Evolutionary conservation across 2,113 vertebrate species (phyloP).

Genomic region (Vidua macroura): DNA sequence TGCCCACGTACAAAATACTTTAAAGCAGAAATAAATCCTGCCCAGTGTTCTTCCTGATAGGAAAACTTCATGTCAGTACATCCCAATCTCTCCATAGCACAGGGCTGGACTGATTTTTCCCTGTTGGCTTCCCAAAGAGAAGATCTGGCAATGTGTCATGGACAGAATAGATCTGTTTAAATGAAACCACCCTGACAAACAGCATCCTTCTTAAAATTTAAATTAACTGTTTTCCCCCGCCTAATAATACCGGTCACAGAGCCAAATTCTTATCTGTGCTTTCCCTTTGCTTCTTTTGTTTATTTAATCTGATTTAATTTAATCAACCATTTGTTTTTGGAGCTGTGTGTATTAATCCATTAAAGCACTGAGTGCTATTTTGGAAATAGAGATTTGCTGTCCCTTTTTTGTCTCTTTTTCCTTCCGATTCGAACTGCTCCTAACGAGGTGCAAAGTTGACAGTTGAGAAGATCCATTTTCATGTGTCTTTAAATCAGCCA

Average conservation of each 20-base stretch:
- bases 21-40: not conserved
- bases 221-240: not conserved
- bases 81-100: not conserved
- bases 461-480: not conserved
- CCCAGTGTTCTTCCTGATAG: too few relatives aligned
- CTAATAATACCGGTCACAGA: not conserved
- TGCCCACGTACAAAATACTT: rapidly evolving
- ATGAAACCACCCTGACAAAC: not conserved
- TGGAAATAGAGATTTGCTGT: not conserved
- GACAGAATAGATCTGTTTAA: constrained; percentile 10
- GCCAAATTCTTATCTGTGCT: not conserved
- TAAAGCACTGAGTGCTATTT: not conserved
- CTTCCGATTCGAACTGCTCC: not conserved
- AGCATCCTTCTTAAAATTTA: constrained; percentile 19
- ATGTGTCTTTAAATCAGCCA: not conserved
- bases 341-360: not conserved
- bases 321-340: constrained; percentile 26
- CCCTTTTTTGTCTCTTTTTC: not conserved
- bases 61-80: not conserved
- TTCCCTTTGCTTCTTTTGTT: constrained; percentile 37
- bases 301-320: constrained; percentile 48
- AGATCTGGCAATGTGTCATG: not conserved
- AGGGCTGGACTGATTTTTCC: not conserved
- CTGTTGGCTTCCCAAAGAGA: not conserved
- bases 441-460: not conserved